Evolutionary conservation across 2,113 vertebrate species (phyloP), one percentile per base, ranked within the genome.

Genomic region (Corythornis cristatus): DNA sequence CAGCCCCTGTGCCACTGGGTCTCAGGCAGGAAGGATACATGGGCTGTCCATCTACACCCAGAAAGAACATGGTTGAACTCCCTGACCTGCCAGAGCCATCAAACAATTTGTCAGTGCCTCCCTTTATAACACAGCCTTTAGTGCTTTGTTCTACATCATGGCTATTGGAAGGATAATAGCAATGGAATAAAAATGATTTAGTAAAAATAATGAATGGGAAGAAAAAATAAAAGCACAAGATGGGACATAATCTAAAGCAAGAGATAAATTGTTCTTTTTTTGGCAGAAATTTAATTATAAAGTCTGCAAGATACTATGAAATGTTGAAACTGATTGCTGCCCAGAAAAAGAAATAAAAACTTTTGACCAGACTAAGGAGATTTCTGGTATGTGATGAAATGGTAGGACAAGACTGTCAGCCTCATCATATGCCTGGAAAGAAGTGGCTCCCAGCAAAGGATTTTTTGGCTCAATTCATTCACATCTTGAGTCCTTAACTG

Each of bases 301-400:
- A 85, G 37, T 70, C 50, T 58, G 33, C 37, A 80, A 73, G 60
- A 84, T 45, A 15, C 67, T 76, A 40, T 23, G 57, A 91, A 91
- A 93, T 80, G n/a, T 86, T 95, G 77, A 80, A 89, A 91, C 28
- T 76, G 67, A 89, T 76, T 93, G 46, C 67, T 94, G 82, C 89
- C 87, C 70, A 25, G 61, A 93, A 88, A 68, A 74, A 67, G 60
- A 89, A 83, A 75, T 20, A 83, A 93, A 93, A 83, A 40, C 42
- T 77, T 85, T 93, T 94, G 79, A 95, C 56, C 76, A 86, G 68
- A 88, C 67, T 64, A 65, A 80, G 70, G 68, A 93, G 84, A 86
- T 66, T 91, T 71, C 79, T 76, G 89, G 74, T 89, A 79, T 91
- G 79, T 50, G 83, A 60, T 77, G 26, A 85, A 93, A 83, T 48